phyloP scores from a whole-genome alignment of 1,140 invertebrate species.

The Trichomalopsis sarcophagae region DNA sequence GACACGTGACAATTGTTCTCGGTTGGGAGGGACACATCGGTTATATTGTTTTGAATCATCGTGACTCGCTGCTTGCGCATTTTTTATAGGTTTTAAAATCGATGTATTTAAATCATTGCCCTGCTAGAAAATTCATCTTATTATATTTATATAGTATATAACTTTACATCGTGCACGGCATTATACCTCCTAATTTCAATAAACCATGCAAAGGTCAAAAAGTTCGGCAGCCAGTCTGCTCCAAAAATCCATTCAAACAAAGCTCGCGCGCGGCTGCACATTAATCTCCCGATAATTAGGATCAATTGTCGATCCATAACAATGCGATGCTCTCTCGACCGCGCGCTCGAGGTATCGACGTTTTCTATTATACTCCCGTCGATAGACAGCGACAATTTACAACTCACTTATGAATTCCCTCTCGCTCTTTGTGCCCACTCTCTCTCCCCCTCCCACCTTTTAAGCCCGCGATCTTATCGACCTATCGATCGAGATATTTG shows the following conservation, averaged over 20 bases:
- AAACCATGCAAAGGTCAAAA: too few relatives aligned
- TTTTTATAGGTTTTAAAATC: too few relatives aligned
- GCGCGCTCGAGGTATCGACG: constrained; percentile 27
- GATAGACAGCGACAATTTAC: constrained; percentile 35
- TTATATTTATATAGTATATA: too few relatives aligned
- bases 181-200: too few relatives aligned
- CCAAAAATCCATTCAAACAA: too few relatives aligned
- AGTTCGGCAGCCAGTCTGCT: too few relatives aligned
- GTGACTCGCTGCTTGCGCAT: too few relatives aligned
- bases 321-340: constrained; percentile 5
- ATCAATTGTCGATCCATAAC: constrained; percentile 17
- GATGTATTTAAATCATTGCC: too few relatives aligned
- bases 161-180: too few relatives aligned
- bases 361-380: constrained; percentile 7
- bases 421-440: neutral
- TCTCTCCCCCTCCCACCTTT: neutral
- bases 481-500: constrained; percentile 46
- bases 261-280: neutral
- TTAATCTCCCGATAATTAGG: constrained; percentile 38
- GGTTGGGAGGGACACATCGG: neutral
- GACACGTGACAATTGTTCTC: neutral
- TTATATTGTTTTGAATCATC: neutral
- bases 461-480: constrained; percentile 42
- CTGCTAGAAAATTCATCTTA: too few relatives aligned
- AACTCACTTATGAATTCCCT: constrained; percentile 40